Evolutionary conservation across 2,888 invertebrate genomes (phyloP), one percentile per base, ranked within the genome.

Genomic region (Laspeyria flexula): DNA sequence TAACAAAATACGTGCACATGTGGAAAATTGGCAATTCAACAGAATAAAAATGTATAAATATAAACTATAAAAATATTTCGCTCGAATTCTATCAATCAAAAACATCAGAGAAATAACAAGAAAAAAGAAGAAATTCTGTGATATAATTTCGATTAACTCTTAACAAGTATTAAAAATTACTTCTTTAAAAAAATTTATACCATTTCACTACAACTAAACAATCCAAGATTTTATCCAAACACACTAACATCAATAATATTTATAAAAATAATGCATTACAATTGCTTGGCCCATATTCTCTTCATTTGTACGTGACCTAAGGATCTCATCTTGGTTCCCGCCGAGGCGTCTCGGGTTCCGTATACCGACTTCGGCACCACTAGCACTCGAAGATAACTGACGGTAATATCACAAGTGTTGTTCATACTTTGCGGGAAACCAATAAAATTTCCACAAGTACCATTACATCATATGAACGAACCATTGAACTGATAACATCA

Each of bases 401-500:
- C 72, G 71, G 70, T 68, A 68, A 77, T 75, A 73, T 75, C 75
- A 75, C 68, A 74, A 79, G 75, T 71, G 67, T 60, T 75, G 55
- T 66, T 66, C 60, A 62, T 66, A 73, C 64, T 71, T 67, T 60
- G 54, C 53, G 58, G 68, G 65, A 70, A 77, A 72, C 77, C 75
- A 78, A 79, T 81, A 79, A 75, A 75, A 74, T 73, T 66, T 63
- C 64, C 47, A 67, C 60, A 61, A 71, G 63, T 66, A 61, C 56
- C 57, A 55, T 64, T 61, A 67, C 60, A 60, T 66, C 60, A 60
- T 66, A 62, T 54, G 56, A 65, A 40, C 60, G 61, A 65, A 64
- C 60, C 75, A 68, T 34, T 71, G 72, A 71, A 72, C 74, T 65
- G 69, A 70, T 70, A 76, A 71, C 51, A 61, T 62, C 55, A 71